Percentiles rank a stretch among this genome's conserved stretches.
Evolutionary conservation across 2,888 invertebrate species (phyloP).

Genomic region (Taphrorychus bicolor): DNA sequence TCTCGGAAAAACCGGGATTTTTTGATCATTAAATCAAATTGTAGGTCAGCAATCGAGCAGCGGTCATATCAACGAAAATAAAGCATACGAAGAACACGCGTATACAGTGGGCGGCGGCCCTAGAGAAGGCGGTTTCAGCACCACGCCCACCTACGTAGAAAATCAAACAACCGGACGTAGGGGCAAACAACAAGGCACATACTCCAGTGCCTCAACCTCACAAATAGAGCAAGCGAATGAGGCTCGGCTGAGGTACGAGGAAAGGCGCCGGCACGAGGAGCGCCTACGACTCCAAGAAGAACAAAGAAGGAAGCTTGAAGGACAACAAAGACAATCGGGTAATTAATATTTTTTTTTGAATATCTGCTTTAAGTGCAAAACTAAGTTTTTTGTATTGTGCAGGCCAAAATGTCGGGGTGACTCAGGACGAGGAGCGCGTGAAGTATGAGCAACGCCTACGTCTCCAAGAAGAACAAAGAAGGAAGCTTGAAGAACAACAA

Average conservation of each 20-base stretch:
- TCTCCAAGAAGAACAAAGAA: slow-evolving; percentile 27
- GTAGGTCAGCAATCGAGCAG: slow-evolving; percentile 10
- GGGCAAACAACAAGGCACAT: neutral
- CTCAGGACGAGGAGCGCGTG: slow-evolving; percentile 15
- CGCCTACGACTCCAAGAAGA: slow-evolving; percentile 36
- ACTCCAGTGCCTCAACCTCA: neutral
- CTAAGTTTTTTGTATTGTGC: neutral
- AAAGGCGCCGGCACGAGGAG: slow-evolving; percentile 32
- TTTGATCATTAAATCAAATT: neutral
- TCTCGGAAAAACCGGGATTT: neutral
- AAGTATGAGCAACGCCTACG: slow-evolving; percentile 17
- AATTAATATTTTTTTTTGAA: neutral
- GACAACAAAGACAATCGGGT: slow-evolving; percentile 18
- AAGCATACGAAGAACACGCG: slow-evolving; percentile 31
- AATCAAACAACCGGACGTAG: neutral
- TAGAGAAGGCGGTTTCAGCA: slow-evolving; percentile 34
- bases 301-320: slow-evolving; percentile 1
- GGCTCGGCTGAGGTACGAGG: slow-evolving; percentile 19
- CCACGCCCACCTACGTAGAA: neutral
- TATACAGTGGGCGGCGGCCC: slow-evolving; percentile 42
- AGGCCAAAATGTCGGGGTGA: slow-evolving; percentile 18
- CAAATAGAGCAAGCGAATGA: slow-evolving; percentile 10
- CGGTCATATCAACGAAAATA: slow-evolving; percentile 16
- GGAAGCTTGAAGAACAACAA: slow-evolving; percentile 10
- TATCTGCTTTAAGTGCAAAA: too few species aligned